Evolutionary conservation across 1,140 invertebrate species (phyloP).

Genomic region (Sinonovacula constricta): DNA sequence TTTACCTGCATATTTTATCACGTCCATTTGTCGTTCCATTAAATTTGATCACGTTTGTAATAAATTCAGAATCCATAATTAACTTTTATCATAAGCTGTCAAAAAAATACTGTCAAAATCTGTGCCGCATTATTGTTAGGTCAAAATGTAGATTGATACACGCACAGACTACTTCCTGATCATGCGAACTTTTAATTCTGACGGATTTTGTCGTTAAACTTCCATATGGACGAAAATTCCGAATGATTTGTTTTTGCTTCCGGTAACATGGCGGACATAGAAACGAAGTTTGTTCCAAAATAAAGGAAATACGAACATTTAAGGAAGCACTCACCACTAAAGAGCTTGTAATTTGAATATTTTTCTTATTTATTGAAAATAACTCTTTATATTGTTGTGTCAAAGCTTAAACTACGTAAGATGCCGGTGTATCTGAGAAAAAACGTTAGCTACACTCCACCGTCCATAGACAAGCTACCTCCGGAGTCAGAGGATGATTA

Average conservation of each 20-base stretch:
- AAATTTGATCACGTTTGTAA: constrained; percentile 67
- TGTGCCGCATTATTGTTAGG: neutral
- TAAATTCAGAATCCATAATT: constrained; percentile 59
- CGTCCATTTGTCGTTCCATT: constrained; percentile 70
- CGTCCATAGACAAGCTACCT: constrained; percentile 66
- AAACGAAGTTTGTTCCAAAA: constrained; percentile 33
- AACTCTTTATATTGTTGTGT: too few relatives aligned
- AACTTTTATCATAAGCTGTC: too few relatives aligned
- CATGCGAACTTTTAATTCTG: neutral
- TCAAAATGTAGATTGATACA: neutral
- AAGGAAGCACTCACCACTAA: too few relatives aligned
- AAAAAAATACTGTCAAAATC: too few relatives aligned
- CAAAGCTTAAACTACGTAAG: constrained; percentile 42
- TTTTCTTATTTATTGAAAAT: too few relatives aligned
- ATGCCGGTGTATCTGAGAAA: constrained; percentile 75
- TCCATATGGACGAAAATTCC: too few relatives aligned
- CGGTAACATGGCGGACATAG: constrained; percentile 61
- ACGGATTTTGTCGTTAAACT: neutral
- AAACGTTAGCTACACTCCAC: constrained; percentile 71
- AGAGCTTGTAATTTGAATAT: too few relatives aligned
- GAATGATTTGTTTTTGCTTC: constrained; percentile 62
- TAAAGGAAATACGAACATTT: neutral
- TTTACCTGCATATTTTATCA: constrained; percentile 73
- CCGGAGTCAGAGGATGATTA: constrained; percentile 75
- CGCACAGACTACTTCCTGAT: neutral